Evolutionary conservation across 2,797 vertebrate genomes (phyloP).

Genomic region (Scolopax bukidnonensis): DNA sequence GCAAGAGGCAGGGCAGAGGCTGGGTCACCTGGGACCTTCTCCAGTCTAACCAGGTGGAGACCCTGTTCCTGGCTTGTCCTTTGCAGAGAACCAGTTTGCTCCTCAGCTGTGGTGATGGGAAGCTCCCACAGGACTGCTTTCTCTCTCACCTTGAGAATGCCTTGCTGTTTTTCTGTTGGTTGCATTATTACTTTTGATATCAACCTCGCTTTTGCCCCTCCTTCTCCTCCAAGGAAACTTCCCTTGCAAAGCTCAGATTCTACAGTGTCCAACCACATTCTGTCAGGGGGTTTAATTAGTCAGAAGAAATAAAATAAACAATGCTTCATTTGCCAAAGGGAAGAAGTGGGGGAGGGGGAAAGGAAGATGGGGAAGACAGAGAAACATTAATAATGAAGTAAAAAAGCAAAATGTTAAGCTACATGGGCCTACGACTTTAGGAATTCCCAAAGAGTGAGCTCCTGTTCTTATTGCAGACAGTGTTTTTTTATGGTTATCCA

Average conservation of each 20-base stretch:
- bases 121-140: neutral
- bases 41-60: neutral
- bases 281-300: constrained; percentile 46
- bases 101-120: neutral
- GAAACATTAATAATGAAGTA: neutral
- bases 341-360: neutral
- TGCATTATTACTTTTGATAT: neutral
- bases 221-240: neutral
- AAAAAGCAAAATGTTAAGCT: neutral
- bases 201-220: neutral
- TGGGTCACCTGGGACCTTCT: neutral
- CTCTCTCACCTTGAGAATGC: neutral
- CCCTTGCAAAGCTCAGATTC: neutral
- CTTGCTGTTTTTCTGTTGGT: neutral
- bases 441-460: accelerated
- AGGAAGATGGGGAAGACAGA: neutral
- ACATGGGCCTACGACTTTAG: neutral
- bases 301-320: neutral
- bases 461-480: neutral
- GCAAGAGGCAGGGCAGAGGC: neutral
- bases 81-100: neutral
- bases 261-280: neutral
- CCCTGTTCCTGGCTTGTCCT: neutral
- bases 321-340: neutral
- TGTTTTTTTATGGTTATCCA: neutral